A percentile compares a stretch with the other conserved stretches of the same genome.
These are phyloP conservation scores for Beroe forskalii DNA, from an alignment of 37 sponge, comb jelly and placozoan genomes.

Conservation along the genomic window DNA sequence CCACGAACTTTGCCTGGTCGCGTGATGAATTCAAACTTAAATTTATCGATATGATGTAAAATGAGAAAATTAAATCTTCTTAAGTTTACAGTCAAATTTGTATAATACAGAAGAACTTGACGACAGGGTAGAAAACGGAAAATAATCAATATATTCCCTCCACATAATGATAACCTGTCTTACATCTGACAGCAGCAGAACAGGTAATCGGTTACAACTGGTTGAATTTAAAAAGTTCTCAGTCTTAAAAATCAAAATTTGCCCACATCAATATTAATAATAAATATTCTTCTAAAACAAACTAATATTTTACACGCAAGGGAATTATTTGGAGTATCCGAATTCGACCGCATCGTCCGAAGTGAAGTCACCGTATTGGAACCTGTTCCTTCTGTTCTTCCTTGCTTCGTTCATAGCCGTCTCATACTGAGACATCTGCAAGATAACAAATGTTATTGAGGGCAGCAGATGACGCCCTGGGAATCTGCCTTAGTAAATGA, in stretches of 20 bases:
- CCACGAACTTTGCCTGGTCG: too few relatives aligned
- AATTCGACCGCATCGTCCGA: constrained; percentile 83
- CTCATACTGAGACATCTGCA: constrained; percentile 56
- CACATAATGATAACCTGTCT: not conserved
- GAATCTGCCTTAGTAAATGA: too few relatives aligned
- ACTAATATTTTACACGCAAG: not conserved
- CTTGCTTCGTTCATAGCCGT: constrained; percentile 41
- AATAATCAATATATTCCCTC: not conserved
- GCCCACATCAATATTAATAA: constrained; percentile 21
- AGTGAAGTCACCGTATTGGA: constrained; percentile 89
- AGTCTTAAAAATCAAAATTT: constrained; percentile 57
- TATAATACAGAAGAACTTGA: constrained; percentile 35
- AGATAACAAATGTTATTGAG: not conserved
- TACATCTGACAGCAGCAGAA: constrained; percentile 9
- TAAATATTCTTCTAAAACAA: constrained; percentile 26
- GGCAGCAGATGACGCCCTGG: too few relatives aligned
- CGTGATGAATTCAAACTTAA: too few relatives aligned
- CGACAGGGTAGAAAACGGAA: not conserved
- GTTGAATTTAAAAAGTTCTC: constrained; percentile 49
- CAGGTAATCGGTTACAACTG: not conserved
- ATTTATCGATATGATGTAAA: too few relatives aligned
- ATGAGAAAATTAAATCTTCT: too few relatives aligned
- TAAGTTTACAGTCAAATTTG: constrained; percentile 60
- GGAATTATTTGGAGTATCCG: constrained; percentile 72
- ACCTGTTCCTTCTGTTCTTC: constrained; percentile 71